These are phyloP conservation scores for Anas flavirostris DNA, from an alignment of 2,797 vertebrate genomes.

Conservation along the genomic window DNA sequence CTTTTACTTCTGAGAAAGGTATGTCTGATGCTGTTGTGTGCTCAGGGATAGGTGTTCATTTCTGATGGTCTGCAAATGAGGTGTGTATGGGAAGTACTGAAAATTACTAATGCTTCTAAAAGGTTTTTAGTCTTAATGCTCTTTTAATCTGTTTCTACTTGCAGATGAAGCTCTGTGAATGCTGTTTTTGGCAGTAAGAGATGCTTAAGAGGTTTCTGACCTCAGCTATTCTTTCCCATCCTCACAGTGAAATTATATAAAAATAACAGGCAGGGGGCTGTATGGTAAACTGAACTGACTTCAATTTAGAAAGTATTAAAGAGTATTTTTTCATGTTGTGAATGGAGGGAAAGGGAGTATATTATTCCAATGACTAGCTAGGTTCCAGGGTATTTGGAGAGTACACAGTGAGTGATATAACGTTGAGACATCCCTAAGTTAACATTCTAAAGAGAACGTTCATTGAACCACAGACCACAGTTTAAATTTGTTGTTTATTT, in stretches of 20 bases:
- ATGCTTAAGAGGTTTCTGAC: neutral
- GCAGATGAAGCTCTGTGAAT: neutral
- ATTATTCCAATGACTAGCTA: neutral
- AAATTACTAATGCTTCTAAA: slow-evolving; percentile 26
- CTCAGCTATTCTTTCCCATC: neutral
- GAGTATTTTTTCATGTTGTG: neutral
- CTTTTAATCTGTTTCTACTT: neutral
- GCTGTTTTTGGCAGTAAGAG: neutral
- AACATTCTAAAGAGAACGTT: neutral
- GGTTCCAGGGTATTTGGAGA: neutral
- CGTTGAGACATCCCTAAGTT: neutral
- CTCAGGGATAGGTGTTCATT: neutral
- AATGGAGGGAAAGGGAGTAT: neutral
- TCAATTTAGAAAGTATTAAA: neutral
- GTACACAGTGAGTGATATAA: neutral
- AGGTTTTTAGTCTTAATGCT: slow-evolving; percentile 40
- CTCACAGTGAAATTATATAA: neutral
- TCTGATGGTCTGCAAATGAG: neutral
- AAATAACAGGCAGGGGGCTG: neutral
- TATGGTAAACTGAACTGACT: neutral
- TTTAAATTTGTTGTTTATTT: neutral
- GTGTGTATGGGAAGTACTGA: slow-evolving; percentile 4
- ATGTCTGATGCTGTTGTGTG: neutral
- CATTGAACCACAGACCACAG: neutral
- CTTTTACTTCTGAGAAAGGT: neutral